phyloP scores from a whole-genome alignment of 2,888 invertebrate genomes.

The Polydrusus cervinus region DNA sequence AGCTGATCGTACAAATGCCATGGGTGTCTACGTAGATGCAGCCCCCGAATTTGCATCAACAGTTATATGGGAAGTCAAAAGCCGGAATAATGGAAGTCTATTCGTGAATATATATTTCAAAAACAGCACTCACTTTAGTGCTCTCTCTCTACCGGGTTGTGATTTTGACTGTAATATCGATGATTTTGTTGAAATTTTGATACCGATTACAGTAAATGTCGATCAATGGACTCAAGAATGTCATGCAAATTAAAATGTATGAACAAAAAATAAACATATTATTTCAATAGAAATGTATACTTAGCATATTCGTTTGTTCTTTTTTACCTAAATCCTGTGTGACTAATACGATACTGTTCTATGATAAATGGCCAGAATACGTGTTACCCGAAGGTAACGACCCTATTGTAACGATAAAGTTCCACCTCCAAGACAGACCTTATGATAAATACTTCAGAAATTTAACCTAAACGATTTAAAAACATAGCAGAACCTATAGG shows the following conservation, averaged over 20 bases:
- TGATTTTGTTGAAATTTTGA: conserved; percentile 75
- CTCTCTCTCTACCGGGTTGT: conserved; percentile 77
- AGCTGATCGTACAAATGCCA: conserved; percentile 81
- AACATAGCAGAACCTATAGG: too few species aligned
- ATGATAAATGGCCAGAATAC: too few species aligned
- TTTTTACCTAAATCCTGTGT: neutral
- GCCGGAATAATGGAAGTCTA: conserved; percentile 42
- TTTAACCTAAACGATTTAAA: too few species aligned
- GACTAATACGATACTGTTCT: conserved; percentile 35
- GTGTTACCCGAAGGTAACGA: too few species aligned
- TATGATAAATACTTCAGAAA: too few species aligned
- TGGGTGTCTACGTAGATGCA: conserved; percentile 80
- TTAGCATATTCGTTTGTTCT: neutral
- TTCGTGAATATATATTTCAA: conserved; percentile 75
- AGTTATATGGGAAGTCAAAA: conserved; percentile 81
- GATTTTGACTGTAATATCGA: conserved; percentile 77
- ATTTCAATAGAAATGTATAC: too few species aligned
- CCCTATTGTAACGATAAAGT: too few species aligned
- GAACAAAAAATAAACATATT: too few species aligned
- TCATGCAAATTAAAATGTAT: conserved; percentile 17
- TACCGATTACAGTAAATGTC: conserved; percentile 72
- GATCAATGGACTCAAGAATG: conserved; percentile 69
- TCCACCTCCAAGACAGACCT: too few species aligned
- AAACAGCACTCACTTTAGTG: conserved; percentile 74
- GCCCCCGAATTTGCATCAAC: conserved; percentile 81